Conservation (phyloP, 2,888 invertebrate genomes). For the Scaptomyza parva region DNA sequence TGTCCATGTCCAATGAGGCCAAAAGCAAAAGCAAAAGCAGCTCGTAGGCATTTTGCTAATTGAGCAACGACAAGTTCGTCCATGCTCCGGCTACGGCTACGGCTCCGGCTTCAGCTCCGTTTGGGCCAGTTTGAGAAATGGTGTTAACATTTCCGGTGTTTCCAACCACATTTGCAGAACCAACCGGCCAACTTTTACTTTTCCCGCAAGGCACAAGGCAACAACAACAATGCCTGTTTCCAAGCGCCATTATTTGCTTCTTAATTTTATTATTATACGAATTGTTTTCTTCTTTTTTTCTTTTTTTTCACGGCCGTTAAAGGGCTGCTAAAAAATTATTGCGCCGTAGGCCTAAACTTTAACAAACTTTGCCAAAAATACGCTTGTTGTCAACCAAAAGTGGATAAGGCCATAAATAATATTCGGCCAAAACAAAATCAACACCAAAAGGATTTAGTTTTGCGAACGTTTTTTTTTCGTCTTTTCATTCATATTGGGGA, state of each 20-base stretch:
- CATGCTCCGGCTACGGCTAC: no score
- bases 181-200: constrained; percentile 69
- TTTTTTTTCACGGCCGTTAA: constrained; percentile 43
- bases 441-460: constrained; percentile 1
- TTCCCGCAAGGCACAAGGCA: constrained; percentile 42
- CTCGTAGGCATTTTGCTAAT: constrained; percentile 73
- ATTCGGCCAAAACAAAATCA: constrained; percentile 5
- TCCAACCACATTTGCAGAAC: constrained; percentile 69
- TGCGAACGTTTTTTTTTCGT: background rate
- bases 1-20: constrained; percentile 59
- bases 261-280: background rate
- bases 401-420: constrained; percentile 10
- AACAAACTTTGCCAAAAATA: constrained; percentile 15
- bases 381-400: constrained; percentile 26
- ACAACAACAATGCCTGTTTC: constrained; percentile 24
- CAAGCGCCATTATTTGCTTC: constrained; percentile 53
- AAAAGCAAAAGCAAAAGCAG: constrained; percentile 23
- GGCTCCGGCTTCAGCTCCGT: no score
- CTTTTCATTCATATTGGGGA: no score
- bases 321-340: constrained; percentile 49
- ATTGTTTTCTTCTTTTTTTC: no score
- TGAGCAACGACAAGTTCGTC: constrained; percentile 72
- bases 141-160: constrained; percentile 75
- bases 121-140: constrained; percentile 68
- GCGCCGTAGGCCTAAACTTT: constrained; percentile 41